A percentile compares a stretch with the other conserved stretches of the same genome.
These are phyloP conservation scores for Chrysolina oricalcia DNA, from an alignment of 2,888 invertebrate genomes.

Conservation along the genomic window DNA sequence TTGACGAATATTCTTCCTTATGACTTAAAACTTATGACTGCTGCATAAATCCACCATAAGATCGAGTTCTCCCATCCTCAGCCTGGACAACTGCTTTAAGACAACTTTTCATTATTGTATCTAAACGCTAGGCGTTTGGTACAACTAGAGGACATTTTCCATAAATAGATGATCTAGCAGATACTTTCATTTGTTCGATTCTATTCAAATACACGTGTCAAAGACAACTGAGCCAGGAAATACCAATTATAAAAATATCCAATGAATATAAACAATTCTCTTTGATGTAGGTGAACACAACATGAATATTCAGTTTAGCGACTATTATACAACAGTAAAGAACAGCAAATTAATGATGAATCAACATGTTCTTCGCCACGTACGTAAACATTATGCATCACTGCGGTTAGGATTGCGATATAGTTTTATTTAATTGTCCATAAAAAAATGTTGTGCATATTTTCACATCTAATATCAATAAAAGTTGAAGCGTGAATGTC, in stretches of 20 bases:
- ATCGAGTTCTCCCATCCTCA: too few relatives aligned
- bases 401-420: not conserved
- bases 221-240: not conserved
- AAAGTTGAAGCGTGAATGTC: constrained; percentile 4
- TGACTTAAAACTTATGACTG: too few relatives aligned
- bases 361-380: constrained; percentile 12
- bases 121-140: not conserved
- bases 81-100: too few relatives aligned
- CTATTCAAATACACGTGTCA: not conserved
- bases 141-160: not conserved
- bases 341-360: not conserved
- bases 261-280: not conserved
- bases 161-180: not conserved
- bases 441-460: not conserved
- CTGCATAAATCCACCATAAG: too few relatives aligned
- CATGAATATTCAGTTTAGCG: constrained; percentile 9
- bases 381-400: not conserved
- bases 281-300: constrained; percentile 4
- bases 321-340: constrained; percentile 12
- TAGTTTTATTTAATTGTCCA: not conserved
- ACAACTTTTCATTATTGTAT: too few relatives aligned
- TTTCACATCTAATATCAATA: not conserved
- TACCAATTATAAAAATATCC: not conserved
- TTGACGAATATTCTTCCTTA: too few relatives aligned
- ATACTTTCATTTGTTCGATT: not conserved